Evolutionary conservation across 2,113 vertebrate genomes (phyloP).

Genomic region (Lagopus muta): DNA sequence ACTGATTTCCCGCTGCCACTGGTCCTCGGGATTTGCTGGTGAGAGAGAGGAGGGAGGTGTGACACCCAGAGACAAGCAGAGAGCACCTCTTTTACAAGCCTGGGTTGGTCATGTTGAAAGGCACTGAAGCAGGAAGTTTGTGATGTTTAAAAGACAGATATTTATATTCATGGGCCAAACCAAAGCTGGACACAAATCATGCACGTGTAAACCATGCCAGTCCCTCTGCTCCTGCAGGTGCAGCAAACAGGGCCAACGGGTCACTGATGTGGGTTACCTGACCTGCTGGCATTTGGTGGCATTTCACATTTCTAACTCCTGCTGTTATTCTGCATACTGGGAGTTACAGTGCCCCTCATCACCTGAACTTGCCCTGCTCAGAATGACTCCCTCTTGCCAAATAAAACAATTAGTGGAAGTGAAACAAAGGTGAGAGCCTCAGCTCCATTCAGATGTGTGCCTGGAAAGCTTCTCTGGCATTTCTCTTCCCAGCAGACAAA

Average conservation of each 20-base stretch:
- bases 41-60: background rate
- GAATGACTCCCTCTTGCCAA: background rate
- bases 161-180: background rate
- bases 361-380: background rate
- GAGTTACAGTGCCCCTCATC: background rate
- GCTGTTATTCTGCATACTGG: background rate
- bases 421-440: constrained; percentile 8
- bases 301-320: background rate
- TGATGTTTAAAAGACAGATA: background rate
- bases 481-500: background rate
- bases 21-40: constrained; percentile 83
- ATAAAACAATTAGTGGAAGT: background rate
- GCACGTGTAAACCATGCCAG: background rate
- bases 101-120: background rate
- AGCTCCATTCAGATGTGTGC: background rate
- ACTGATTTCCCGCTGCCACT: constrained; percentile 89
- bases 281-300: background rate
- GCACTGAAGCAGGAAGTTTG: background rate
- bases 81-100: background rate
- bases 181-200: background rate
- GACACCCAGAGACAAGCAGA: background rate
- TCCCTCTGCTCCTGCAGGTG: background rate
- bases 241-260: background rate
- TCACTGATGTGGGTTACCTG: background rate
- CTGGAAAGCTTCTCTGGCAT: constrained; percentile 23